A percentile compares a stretch with the other conserved stretches of the same genome.
phyloP scores from a whole-genome alignment of 30 jellyfish, hydroid and myxozoan genomes.

The Rhopilema esculentum region DNA sequence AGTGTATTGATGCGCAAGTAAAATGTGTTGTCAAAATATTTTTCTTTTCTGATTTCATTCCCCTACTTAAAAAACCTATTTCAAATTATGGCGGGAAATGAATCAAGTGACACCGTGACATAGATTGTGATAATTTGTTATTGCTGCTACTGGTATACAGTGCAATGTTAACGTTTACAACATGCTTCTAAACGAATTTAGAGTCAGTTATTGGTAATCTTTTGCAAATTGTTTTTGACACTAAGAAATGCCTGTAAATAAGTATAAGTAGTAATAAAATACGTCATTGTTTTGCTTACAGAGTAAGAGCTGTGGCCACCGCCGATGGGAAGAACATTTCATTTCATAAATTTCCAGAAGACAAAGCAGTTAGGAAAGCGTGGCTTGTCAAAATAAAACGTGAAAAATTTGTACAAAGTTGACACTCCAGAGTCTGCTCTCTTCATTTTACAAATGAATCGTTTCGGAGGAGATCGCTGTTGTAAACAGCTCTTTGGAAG shows the following conservation, averaged over 20 bases:
- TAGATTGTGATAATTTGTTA: conserved; percentile 2
- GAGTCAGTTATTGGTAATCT: not conserved
- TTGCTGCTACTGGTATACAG: conserved; percentile 1
- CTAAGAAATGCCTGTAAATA: not conserved
- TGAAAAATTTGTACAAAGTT: conserved; percentile 1
- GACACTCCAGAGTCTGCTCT: conserved; percentile 15
- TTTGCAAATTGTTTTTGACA: conserved; percentile 2
- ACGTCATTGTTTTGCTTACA: conserved; percentile 5
- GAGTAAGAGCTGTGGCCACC: conserved; percentile 14
- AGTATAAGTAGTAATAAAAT: not conserved
- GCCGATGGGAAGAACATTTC: conserved; percentile 4
- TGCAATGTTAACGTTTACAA: no score
- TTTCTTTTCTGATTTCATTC: not conserved
- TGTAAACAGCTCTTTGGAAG: not conserved
- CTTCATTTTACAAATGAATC: conserved; percentile 10
- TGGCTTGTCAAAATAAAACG: conserved; percentile 24
- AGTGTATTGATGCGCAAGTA: not conserved
- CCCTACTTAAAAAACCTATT: not conserved
- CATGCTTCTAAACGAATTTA: conserved; percentile 3
- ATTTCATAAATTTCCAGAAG: conserved; percentile 14
- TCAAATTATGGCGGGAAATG: conserved; percentile 29
- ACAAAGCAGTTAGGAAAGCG: conserved; percentile 8
- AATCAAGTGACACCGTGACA: conserved; percentile 3
- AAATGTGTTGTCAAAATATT: not conserved
- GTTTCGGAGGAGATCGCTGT: conserved; percentile 7